Percentiles rank a stretch among this genome's conserved stretches.
These are phyloP conservation scores for Habroteleia sp. DNA, from an alignment of 2,888 invertebrate species.

Conservation along the genomic window DNA sequence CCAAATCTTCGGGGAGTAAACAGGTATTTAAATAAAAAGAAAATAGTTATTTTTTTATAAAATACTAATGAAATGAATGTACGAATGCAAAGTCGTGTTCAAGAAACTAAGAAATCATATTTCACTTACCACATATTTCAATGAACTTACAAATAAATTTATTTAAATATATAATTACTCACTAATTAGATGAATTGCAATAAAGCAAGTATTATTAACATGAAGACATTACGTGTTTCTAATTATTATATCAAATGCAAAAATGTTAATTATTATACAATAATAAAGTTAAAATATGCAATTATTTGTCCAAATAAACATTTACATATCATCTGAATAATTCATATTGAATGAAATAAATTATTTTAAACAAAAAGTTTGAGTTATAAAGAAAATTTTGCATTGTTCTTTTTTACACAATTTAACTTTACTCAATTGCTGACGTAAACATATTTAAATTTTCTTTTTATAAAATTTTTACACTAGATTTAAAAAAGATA, in stretches of 20 bases:
- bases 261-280: no score
- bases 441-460: no score
- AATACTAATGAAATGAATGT: conserved; percentile 25
- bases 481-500: neutral
- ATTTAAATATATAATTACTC: conserved; percentile 18
- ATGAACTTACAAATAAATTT: conserved; percentile 39
- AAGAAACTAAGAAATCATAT: conserved; percentile 66
- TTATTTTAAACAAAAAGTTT: neutral
- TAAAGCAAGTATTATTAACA: neutral
- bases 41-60: no score
- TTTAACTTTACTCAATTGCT: no score
- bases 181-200: conserved; percentile 7
- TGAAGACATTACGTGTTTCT: no score
- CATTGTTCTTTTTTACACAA: neutral
- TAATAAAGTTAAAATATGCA: no score
- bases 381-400: neutral
- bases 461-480: neutral
- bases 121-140: conserved; percentile 39
- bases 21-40: neutral
- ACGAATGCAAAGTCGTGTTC: conserved; percentile 65
- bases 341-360: neutral
- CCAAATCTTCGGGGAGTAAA: conserved; percentile 15
- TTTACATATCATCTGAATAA: no score
- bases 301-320: no score
- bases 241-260: no score